A percentile compares a stretch with the other conserved stretches of the same genome.
Evolutionary conservation across 2,113 vertebrate genomes (phyloP).

Genomic region (Colaptes auratus): DNA sequence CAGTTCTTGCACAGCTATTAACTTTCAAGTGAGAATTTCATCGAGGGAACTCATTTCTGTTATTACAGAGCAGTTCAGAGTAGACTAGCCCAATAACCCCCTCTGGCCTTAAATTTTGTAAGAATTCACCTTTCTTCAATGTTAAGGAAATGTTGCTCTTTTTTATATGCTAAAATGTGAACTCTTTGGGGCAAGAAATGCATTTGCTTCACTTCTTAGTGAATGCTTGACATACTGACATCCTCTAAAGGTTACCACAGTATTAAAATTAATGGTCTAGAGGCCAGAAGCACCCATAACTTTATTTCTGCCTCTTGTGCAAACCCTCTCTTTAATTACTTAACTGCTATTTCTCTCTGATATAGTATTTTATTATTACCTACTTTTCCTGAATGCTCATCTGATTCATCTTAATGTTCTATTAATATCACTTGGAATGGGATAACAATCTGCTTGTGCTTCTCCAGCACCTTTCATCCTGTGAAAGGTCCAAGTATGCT

Average conservation of each 20-base stretch:
- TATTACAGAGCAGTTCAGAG: background rate
- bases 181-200: constrained; percentile 9
- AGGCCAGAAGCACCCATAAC: background rate
- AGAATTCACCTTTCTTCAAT: constrained; percentile 3
- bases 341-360: constrained; percentile 20
- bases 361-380: constrained; percentile 46
- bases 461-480: constrained; percentile 34
- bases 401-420: constrained; percentile 22
- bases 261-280: constrained; percentile 40
- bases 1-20: background rate
- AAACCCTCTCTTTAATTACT: constrained; percentile 26
- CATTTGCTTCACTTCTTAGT: background rate
- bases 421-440: constrained; percentile 20
- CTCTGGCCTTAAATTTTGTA: background rate
- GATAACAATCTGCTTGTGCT: constrained; percentile 41
- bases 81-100: background rate
- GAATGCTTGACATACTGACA: background rate
- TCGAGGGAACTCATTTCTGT: background rate
- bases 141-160: background rate
- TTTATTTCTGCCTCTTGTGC: constrained; percentile 12
- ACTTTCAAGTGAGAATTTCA: constrained; percentile 20
- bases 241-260: background rate
- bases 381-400: constrained; percentile 33
- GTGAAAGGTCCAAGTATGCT: background rate
- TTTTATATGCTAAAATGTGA: background rate